Percentiles rank a stretch among this genome's conserved stretches.
Conservation (phyloP, 2,888 invertebrate species). For the Philonicus albiceps region DNA sequence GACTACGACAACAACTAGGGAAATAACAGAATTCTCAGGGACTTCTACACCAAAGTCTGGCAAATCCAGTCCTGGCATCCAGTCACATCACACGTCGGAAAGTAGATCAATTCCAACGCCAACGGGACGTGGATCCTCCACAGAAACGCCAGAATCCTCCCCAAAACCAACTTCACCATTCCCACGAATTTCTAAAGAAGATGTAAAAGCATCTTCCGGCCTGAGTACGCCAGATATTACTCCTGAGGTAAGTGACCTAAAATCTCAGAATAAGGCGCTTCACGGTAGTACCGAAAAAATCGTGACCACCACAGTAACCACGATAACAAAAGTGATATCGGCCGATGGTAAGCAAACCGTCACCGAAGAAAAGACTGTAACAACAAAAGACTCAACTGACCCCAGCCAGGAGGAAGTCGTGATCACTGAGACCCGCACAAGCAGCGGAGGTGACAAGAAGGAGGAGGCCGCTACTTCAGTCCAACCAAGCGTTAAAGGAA, state of each 20-base stretch:
- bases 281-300: slow-evolving; percentile 61
- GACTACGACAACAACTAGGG: slow-evolving; percentile 63
- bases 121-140: slow-evolving; percentile 68
- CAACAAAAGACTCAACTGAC: slow-evolving; percentile 62
- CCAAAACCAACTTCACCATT: slow-evolving; percentile 63
- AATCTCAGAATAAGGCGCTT: slow-evolving; percentile 57
- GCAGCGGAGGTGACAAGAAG: slow-evolving; percentile 64
- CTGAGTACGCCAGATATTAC: slow-evolving; percentile 54
- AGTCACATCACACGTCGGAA: slow-evolving; percentile 59
- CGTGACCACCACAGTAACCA: slow-evolving; percentile 62
- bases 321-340: slow-evolving; percentile 61
- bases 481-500: slow-evolving; percentile 62
- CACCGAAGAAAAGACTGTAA: slow-evolving; percentile 61
- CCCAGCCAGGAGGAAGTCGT: slow-evolving; percentile 58
- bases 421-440: slow-evolving; percentile 65
- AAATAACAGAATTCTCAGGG: slow-evolving; percentile 55
- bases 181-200: slow-evolving; percentile 59
- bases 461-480: slow-evolving; percentile 58
- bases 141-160: slow-evolving; percentile 63
- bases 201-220: slow-evolving; percentile 55
- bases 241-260: slow-evolving; percentile 62
- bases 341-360: slow-evolving; percentile 61
- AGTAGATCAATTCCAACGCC: slow-evolving; percentile 69
- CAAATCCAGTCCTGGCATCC: slow-evolving; percentile 61
- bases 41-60: slow-evolving; percentile 64